Evolutionary conservation across 1,140 invertebrate genomes (phyloP), one percentile per base, ranked within the genome.

Genomic region (Metaphire vulgaris): DNA sequence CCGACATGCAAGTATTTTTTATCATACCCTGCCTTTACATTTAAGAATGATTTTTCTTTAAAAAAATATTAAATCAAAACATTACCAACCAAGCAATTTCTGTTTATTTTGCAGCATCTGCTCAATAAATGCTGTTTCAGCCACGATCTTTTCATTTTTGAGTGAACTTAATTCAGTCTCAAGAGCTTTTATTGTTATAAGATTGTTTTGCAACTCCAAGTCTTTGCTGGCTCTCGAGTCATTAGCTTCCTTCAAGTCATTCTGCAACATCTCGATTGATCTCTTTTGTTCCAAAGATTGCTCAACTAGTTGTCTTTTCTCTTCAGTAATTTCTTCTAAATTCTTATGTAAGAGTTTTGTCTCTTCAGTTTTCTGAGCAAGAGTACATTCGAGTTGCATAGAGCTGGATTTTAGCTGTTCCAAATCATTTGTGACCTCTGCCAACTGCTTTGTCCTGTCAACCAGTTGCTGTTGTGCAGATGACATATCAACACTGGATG

Each of bases 381-480:
- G 67, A 69, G n/a, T 6, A 69, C n/a, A 6, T 30, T 30, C n/a
- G 29, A 26, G 29, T 6, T 6, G 2, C 2, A 2, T 69, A 2
- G 2, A 26, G 12, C 67, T 26, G 67, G n/a, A 2, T 26, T n/a
- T 69, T 6, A 26, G 2, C 12, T 6, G 26, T n/a, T 69, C 2
- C n/a, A 69, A 26, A 26, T n/a, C 29, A 26, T 6, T 32, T 31
- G 29, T 33, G 1, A n/a, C 33, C 29, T 72, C 41, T 56, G 6
- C 41, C 41, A 56, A 56, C 21, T 56, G 79, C 78, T 6, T 77
- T 69, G 16, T 77, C 76, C 83, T 80, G n/a, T 76, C 69, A 32
- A 74, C 75, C 33, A 82, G 71, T 30, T 79, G 41, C 66, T 80
- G 76, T 76, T 82, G 80, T 30, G 76, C 75, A 1, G 70, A 64